Evolutionary conservation across 2,113 vertebrate species (phyloP).

Genomic region (Scomber scombrus): DNA sequence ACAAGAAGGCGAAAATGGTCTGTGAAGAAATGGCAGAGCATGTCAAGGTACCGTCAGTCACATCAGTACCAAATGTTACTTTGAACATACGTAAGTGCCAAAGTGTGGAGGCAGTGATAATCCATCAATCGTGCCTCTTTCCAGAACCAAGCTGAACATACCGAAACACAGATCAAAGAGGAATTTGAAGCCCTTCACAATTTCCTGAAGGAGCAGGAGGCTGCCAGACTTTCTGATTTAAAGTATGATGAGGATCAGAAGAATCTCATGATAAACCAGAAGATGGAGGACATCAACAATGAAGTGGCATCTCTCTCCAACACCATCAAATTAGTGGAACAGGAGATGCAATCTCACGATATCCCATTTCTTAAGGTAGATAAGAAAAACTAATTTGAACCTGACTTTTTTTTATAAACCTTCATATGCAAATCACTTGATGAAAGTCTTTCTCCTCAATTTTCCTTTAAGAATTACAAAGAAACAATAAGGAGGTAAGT

Average conservation of each 20-base stretch:
- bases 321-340: slow-evolving; percentile 78
- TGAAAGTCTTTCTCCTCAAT: slow-evolving; percentile 18
- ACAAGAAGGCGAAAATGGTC: slow-evolving; percentile 71
- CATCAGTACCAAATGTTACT: slow-evolving; percentile 12
- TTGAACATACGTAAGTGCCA: not conserved
- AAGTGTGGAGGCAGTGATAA: not conserved
- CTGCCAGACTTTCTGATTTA: slow-evolving; percentile 72
- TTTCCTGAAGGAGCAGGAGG: slow-evolving; percentile 84
- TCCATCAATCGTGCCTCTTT: slow-evolving; percentile 30
- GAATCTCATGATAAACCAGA: slow-evolving; percentile 71
- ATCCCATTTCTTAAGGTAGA: slow-evolving; percentile 83
- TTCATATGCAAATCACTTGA: not conserved
- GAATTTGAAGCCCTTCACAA: slow-evolving; percentile 82
- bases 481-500: slow-evolving; percentile 83
- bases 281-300: slow-evolving; percentile 73
- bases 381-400: too few relatives aligned
- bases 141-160: slow-evolving; percentile 81
- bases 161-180: slow-evolving; percentile 81
- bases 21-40: slow-evolving; percentile 82
- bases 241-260: slow-evolving; percentile 80
- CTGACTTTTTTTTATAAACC: not conserved
- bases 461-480: slow-evolving; percentile 83
- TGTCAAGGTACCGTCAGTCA: slow-evolving; percentile 77
- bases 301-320: slow-evolving; percentile 79
- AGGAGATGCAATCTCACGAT: slow-evolving; percentile 80